Evolutionary conservation across 2,113 vertebrate genomes (phyloP), one percentile per base, ranked within the genome.

Genomic region (Gallinago jamesoni): DNA sequence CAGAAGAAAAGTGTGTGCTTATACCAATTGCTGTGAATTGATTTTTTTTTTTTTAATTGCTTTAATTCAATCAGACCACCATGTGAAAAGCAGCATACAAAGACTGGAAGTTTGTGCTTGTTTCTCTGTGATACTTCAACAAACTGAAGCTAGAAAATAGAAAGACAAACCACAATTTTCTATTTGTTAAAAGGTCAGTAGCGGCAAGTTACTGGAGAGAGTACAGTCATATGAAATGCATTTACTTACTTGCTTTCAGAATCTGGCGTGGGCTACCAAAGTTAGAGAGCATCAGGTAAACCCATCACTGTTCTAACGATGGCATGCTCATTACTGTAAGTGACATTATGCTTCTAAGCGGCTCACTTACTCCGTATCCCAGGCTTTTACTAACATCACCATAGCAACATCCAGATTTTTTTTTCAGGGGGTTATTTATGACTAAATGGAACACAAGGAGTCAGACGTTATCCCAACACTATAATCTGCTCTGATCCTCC

Each of bases 401-500:
- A 98, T 93, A 91, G 97, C 92, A 97, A 98, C 94, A 63, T 41
- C 84, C 87, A 87, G 81, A 97, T 96, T 94, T 95, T 43, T 43
- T 43, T 95, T 95, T 92, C 95, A 82, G 91, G 93, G 94, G 81
- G 97, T 97, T 97, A 97, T 96, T 97, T 97, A 96, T 96, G 91
- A 98, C 95, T 92, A 78, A 97, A 97, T 97, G 95, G 96, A 98
- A 97, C 91, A 96, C 88, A 93, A 97, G 91, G 76, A 97, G 93
- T 96, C 91, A 95, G 93, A 96, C 90, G 87, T 98, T 97, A 98
- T 95, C 95, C 95, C 83, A 97, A 97, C 84, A 69, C 95, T 92
- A 84, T 98, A 98, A 98, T 98, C 97, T 96, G 83, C 67, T 95
- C 96, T 98, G 98, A 98, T 97, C 97, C 91, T 93, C 87, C 85